Conservation (phyloP, 2,113 vertebrate genomes). For the Cygnus buccinator region DNA sequence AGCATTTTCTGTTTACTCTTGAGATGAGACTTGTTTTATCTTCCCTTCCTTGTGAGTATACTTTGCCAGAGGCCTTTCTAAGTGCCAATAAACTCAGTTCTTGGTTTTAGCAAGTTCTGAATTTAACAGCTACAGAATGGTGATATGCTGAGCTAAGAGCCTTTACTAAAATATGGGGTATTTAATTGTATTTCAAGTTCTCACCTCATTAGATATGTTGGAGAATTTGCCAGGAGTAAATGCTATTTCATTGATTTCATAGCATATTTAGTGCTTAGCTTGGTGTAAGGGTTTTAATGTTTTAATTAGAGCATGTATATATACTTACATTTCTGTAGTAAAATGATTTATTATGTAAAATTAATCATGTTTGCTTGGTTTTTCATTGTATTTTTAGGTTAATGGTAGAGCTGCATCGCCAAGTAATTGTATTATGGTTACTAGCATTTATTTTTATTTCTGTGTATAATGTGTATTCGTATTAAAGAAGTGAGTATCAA, state of each 20-base stretch:
- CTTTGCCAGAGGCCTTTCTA: neutral
- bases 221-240: neutral
- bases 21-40: neutral
- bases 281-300: neutral
- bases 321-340: neutral
- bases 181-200: neutral
- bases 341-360: neutral
- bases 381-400: neutral
- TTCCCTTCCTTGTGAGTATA: neutral
- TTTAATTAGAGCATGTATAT: neutral
- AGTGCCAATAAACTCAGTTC: neutral
- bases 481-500: neutral
- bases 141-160: neutral
- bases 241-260: neutral
- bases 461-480: neutral
- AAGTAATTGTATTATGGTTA: neutral
- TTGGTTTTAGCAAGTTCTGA: constrained; percentile 4
- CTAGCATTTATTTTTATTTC: neutral
- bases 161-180: neutral
- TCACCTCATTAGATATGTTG: neutral
- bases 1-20: neutral
- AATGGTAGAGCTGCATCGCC: neutral
- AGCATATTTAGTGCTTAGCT: neutral
- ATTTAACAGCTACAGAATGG: neutral
- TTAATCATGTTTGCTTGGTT: neutral